Evolutionary conservation across 2,113 vertebrate genomes (phyloP), one percentile per base, ranked within the genome.

Genomic region (Salvator merianae): DNA sequence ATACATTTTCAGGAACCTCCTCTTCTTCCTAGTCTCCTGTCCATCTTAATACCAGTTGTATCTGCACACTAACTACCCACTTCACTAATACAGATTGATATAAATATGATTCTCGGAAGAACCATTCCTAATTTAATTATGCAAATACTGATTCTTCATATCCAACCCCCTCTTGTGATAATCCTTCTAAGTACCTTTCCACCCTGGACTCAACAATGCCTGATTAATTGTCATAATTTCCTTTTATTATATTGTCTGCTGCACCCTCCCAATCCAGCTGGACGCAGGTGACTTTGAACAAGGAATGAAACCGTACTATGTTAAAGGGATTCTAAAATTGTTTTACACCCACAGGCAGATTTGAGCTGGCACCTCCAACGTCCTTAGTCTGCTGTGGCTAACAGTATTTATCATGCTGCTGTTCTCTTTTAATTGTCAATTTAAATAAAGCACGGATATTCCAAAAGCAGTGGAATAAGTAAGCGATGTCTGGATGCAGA

Each of bases 51-150:
- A 32, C 12, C 18, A 3, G 8, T 5, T 7, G 43, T n/a, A 40
- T 10, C 26, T 66, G 1, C 22, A 26, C 70, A 47, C 43, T 53
- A 70, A 55, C 20, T 34, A 69, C 22, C 22, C 30, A 34, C 26
- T 50, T 50, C 53, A 12, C 43, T 80, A 68, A 69, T 68, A 47
- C 16, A 34, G 78, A 78, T 34, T 38, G 55, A 30, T 69, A 34
- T 32, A 26, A 69, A 80, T 69, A 69, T 36, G 12, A 63, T 63
- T 78, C 55, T 78, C n/a, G 30, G 47, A 68, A 47, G 30, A 50
- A 79, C 40, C 47, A 69, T 82, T 72, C 50, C 80, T 62, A 82
- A 82, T 71, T 72, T 53, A 72, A 30, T 82, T 82, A 72, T 82
- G 38, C 40, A 62, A 72, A 53, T 59, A 36, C 8, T 24, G 47